Conservation (phyloP, 2,113 vertebrate species). For the Grammomys surdaster region DNA sequence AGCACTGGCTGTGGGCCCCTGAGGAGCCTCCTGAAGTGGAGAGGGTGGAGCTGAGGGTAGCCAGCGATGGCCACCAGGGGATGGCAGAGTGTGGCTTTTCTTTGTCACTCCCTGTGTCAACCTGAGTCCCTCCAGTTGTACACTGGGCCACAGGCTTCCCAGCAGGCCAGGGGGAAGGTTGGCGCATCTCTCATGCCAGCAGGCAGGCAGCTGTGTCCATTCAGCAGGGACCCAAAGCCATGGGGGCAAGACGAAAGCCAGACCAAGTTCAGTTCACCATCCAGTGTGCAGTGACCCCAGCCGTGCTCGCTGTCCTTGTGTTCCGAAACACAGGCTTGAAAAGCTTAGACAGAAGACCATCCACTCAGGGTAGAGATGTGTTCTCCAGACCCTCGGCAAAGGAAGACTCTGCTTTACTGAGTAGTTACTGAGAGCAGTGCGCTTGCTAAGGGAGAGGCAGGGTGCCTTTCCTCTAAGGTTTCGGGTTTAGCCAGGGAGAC, state of each 20-base stretch:
- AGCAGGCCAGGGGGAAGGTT: rapidly evolving
- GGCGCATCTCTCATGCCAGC: rapidly evolving
- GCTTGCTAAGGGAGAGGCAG: neutral
- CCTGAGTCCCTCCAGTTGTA: rapidly evolving
- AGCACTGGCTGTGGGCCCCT: neutral
- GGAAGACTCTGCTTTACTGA: neutral
- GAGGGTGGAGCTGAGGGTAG: no score
- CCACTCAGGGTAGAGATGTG: neutral
- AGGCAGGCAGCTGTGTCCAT: rapidly evolving
- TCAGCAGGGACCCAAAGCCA: rapidly evolving
- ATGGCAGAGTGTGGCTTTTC: neutral
- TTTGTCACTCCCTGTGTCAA: rapidly evolving
- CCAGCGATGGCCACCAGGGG: rapidly evolving
- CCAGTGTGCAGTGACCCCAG: neutral
- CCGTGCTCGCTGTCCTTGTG: rapidly evolving
- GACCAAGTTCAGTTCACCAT: neutral
- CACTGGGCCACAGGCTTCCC: neutral
- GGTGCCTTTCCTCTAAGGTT: neutral
- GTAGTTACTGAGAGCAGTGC: rapidly evolving
- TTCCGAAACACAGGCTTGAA: rapidly evolving
- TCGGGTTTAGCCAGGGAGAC: rapidly evolving
- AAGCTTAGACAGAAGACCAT: rapidly evolving
- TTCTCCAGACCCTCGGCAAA: no score
- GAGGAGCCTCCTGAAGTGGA: neutral
- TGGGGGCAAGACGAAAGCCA: rapidly evolving